Evolutionary conservation across 2,888 invertebrate species (phyloP).

Genomic region (Eulithis prunata): DNA sequence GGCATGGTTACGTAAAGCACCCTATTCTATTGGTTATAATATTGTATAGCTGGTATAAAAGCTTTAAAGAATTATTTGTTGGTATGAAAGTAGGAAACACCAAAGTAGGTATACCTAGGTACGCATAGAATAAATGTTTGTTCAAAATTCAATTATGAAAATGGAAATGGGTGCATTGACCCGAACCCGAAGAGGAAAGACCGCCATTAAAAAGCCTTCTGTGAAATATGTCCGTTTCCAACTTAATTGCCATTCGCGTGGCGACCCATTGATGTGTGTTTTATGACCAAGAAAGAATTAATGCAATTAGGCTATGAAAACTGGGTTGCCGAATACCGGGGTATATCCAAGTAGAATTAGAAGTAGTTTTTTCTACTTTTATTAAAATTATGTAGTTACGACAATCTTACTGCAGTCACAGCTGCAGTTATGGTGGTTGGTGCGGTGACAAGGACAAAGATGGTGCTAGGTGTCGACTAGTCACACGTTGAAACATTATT

Average conservation of each 20-base stretch:
- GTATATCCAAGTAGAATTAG: too few species aligned
- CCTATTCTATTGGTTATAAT: too few species aligned
- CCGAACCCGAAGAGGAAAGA: slow-evolving; percentile 23
- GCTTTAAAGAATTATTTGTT: too few species aligned
- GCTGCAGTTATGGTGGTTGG: not conserved
- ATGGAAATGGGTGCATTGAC: slow-evolving; percentile 35
- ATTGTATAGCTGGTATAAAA: too few species aligned
- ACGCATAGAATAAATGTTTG: not conserved
- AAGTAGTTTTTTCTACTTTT: too few species aligned
- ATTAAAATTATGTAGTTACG: not conserved
- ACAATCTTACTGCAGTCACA: not conserved
- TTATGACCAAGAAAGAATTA: slow-evolving; percentile 18
- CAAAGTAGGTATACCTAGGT: too few species aligned
- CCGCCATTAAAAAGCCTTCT: slow-evolving; percentile 30
- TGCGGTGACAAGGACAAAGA: slow-evolving; percentile 24
- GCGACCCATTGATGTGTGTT: slow-evolving; percentile 33
- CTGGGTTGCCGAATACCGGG: not conserved
- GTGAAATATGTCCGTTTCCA: slow-evolving; percentile 33
- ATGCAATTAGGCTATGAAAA: not conserved
- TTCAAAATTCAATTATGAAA: slow-evolving; percentile 18
- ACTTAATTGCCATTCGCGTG: slow-evolving; percentile 25
- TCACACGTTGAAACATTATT: slow-evolving; percentile 31
- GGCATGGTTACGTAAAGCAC: too few species aligned
- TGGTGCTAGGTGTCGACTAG: slow-evolving; percentile 23
- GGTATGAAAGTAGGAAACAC: too few species aligned